A percentile compares a stretch with the other conserved stretches of the same genome.
Conservation (phyloP, 35 echinoderm and acorn worm species). For the Holothuria glaberrima region DNA sequence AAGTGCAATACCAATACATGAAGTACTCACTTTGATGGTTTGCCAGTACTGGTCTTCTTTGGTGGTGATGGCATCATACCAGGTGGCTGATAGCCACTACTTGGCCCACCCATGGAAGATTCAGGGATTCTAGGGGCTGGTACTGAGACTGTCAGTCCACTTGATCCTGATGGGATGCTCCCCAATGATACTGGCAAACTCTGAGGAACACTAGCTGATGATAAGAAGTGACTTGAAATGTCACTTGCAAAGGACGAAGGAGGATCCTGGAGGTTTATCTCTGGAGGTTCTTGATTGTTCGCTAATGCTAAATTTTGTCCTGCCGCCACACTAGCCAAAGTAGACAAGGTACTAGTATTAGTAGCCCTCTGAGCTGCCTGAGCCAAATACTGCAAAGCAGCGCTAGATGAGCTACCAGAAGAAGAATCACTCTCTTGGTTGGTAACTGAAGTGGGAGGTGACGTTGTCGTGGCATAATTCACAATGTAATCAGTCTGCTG, state of each 20-base stretch:
- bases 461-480: constrained; percentile 23
- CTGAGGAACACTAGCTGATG: constrained; percentile 19
- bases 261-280: neutral
- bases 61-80: constrained; percentile 37
- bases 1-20: too few species aligned
- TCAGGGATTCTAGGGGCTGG: neutral
- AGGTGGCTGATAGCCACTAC: constrained; percentile 32
- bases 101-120: neutral
- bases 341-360: too few species aligned
- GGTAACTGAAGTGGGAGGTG: neutral
- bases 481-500: constrained; percentile 27
- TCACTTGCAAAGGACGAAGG: constrained; percentile 18
- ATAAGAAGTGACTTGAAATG: constrained; percentile 26
- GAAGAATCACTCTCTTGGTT: constrained; percentile 9
- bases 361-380: constrained; percentile 82
- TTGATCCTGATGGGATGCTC: constrained; percentile 40
- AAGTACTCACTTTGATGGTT: constrained; percentile 14
- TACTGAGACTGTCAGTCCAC: constrained; percentile 35
- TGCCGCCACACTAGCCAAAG: constrained; percentile 35
- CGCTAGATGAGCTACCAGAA: constrained; percentile 85
- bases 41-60: constrained; percentile 4
- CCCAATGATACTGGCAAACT: neutral
- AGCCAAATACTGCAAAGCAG: constrained; percentile 85
- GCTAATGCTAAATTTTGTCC: constrained; percentile 34
- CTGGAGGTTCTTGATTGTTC: constrained; percentile 12